phyloP scores from a whole-genome alignment of 1,140 invertebrate genomes.

The Notospermus geniculatus region DNA sequence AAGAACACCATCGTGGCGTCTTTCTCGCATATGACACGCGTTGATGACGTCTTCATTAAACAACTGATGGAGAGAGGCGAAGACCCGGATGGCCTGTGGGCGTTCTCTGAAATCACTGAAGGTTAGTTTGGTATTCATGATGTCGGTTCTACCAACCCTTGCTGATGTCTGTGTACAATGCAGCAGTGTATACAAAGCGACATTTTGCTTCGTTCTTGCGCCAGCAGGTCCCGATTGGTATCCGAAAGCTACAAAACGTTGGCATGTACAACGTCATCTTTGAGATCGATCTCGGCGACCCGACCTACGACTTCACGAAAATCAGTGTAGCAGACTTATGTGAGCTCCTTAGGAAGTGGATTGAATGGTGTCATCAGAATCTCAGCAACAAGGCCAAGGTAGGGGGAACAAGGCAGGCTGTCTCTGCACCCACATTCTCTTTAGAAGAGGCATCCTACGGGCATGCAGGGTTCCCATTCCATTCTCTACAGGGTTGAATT shows the following conservation, averaged over 20 bases:
- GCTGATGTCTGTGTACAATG: no score
- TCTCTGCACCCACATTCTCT: no score
- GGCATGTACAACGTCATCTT: conserved; percentile 11
- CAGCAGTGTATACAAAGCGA: no score
- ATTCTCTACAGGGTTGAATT: no score
- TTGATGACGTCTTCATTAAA: conserved; percentile 7
- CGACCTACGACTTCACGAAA: not conserved
- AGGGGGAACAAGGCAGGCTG: not conserved
- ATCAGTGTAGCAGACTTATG: not conserved
- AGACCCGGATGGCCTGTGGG: conserved; percentile 5
- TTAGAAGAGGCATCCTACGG: no score
- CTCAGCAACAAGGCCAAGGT: not conserved
- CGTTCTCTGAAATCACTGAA: conserved; percentile 12
- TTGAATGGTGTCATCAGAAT: not conserved
- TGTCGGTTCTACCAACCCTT: no score
- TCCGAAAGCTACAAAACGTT: conserved; percentile 1
- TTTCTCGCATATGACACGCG: conserved; percentile 12
- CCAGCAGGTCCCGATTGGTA: conserved; percentile 3
- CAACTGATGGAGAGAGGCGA: conserved; percentile 9
- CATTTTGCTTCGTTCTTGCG: no score
- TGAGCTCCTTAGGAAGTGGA: not conserved
- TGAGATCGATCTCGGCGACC: conserved; percentile 2
- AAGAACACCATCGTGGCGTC: conserved; percentile 7
- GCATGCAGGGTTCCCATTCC: no score
- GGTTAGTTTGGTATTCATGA: not conserved